Evolutionary conservation across 2,797 vertebrate species (phyloP).

Genomic region (Eulemur mongoz): DNA sequence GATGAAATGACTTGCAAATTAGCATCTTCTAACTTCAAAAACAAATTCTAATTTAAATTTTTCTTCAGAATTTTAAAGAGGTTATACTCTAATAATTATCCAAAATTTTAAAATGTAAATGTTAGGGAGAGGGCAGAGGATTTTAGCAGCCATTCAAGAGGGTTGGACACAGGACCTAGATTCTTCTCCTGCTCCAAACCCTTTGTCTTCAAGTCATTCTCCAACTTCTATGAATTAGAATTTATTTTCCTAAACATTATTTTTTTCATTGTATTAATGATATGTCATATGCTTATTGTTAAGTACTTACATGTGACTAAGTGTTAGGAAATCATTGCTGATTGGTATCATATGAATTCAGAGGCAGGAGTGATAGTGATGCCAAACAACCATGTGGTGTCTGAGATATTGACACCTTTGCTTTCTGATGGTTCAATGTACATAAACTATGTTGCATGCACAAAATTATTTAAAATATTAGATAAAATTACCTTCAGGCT

Average conservation of each 20-base stretch:
- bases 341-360: not conserved
- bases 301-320: not conserved
- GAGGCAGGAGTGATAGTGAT: not conserved
- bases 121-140: not conserved
- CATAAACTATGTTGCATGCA: not conserved
- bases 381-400: not conserved
- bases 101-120: not conserved
- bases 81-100: not conserved
- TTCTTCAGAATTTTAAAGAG: not conserved
- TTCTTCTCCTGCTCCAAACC: not conserved
- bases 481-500: not conserved
- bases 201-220: not conserved
- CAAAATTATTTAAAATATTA: not conserved
- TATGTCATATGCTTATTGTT: not conserved
- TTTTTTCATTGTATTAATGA: not conserved
- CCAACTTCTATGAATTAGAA: not conserved
- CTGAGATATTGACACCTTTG: not conserved
- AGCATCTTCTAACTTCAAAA: slow-evolving; percentile 24
- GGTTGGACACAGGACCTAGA: fast-evolving
- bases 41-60: not conserved
- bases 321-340: not conserved
- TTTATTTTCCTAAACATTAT: not conserved
- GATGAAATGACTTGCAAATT: slow-evolving; percentile 31
- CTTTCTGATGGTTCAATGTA: not conserved
- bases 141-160: not conserved